Evolutionary conservation across 2,113 vertebrate species (phyloP).

Genomic region (Seriola dumerili): DNA sequence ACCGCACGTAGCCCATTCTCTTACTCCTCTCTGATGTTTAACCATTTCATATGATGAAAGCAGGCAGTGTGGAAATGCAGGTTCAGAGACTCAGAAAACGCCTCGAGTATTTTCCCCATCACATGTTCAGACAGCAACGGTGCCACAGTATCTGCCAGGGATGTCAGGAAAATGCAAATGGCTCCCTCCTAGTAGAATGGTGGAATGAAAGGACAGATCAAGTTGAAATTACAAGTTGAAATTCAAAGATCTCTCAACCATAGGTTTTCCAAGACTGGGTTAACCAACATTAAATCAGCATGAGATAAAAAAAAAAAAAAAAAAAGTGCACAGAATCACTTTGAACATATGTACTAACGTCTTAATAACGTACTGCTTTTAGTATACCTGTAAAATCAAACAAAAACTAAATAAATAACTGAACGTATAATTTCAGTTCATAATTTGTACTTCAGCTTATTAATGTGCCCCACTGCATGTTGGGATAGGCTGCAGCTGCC

Average conservation of each 20-base stretch:
- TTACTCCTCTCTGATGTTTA: constrained; percentile 57
- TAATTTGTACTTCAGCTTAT: background rate
- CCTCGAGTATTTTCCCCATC: constrained; percentile 24
- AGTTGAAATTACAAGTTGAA: constrained; percentile 16
- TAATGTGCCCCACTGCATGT: background rate
- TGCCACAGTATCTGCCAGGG: constrained; percentile 24
- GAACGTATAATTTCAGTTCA: background rate
- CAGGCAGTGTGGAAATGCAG: constrained; percentile 22
- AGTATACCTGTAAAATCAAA: background rate
- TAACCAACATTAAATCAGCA: background rate
- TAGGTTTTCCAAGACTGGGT: background rate
- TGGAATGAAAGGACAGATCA: constrained; percentile 18
- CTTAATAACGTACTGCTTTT: background rate
- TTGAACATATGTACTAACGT: background rate
- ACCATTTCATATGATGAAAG: constrained; percentile 67
- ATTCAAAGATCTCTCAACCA: background rate
- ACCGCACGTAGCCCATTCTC: constrained; percentile 7
- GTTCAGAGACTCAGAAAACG: constrained; percentile 34
- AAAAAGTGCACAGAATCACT: background rate
- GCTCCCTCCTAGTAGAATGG: constrained; percentile 12
- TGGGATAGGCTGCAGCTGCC: background rate
- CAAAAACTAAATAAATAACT: background rate
- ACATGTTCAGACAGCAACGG: background rate
- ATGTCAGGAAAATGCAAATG: constrained; percentile 43
- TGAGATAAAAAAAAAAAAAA: background rate